Evolutionary conservation across 2,113 vertebrate species (phyloP), one percentile per base, ranked within the genome.

Genomic region (Pongo abelii): DNA sequence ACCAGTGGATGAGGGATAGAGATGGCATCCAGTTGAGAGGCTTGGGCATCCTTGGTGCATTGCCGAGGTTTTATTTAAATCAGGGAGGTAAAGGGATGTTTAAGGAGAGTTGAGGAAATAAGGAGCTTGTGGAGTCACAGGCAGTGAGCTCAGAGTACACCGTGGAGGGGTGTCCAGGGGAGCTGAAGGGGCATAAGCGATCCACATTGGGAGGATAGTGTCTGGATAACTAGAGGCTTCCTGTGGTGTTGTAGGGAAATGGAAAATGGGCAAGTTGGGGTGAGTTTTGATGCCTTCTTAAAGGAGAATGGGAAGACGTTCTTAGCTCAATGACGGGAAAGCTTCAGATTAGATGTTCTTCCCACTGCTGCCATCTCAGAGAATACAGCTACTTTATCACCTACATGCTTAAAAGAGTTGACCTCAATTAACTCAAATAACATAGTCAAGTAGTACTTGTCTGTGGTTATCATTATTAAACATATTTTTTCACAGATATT

Each of bases 401-500:
- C 50, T 89, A 2, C 1, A 8, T 81, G 78, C 23, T 40, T 25
- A 2, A 1, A 11, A 46, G 32, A 10, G 12, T 64, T 84, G 8
- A 80, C 43, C 40, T 23, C 46, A 84, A 14, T 70, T 59, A 80
- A 78, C 61, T 48, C 77, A 91, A 57, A 83, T 57, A 40, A 59
- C 55, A 38, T 32, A 11, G 75, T 79, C 25, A 64, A 90, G 87
- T 6, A 57, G 30, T 35, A 57, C n/a, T 46, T 64, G 20, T 84
- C 25, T 81, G 4, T 30, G 16, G 30, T 72, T 52, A 72, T 92
- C 91, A 57, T 30, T 38, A 18, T 35, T 79, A 23, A 52, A 83
- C 12, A 43, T 18, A 55, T 67, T 70, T 96, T 86, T 91, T 30
- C n/a, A 93, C 52, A 95, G 92, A 91, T 91, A 88, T 78, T 88